Evolutionary conservation across 2,888 invertebrate species (phyloP), one percentile per base, ranked within the genome.

Genomic region (Cybosia mesomella): DNA sequence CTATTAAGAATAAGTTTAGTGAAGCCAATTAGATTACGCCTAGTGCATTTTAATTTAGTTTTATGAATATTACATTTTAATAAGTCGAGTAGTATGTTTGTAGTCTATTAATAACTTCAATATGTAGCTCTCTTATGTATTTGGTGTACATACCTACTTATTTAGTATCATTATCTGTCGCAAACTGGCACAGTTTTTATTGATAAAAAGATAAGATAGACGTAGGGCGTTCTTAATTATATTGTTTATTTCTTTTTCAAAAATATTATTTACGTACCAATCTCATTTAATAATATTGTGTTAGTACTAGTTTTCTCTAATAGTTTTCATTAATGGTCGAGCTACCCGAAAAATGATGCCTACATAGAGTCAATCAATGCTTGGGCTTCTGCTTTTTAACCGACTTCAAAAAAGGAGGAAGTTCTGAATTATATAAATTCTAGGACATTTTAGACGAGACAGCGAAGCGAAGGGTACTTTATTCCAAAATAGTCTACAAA

Each of bases 101-200:
- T 59, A 7, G 39, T 58, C 59, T 58, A 68, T 70, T 66, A 69
- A 28, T 36, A 66, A 62, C 34, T 64, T 68, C 59, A 73, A 68
- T 77, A 80, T 62, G 68, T 71, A 72, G 68, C 67, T 70, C 61
- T 74, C 76, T 68, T 58, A 63, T 71, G 73, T 81, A 74, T 58
- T 49, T 49, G 73, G 72, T 82, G 49, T 86, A n/a, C n/a, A n/a
- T n/a, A 87, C 87, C 87, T 85, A 84, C 76, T 80, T 81, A 58
- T 64, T 57, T 39, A 55, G 28, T 53, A 67, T 69, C 77, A 80
- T 75, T 91, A 92, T 92, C 92, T 87, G 68, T 76, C 79, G 78
- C 78, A 83, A 89, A 89, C 84, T 90, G 78, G 89, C 84, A 77
- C 79, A 82, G 85, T 87, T 49, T 43, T 49, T 89, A 88, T 86